These are phyloP conservation scores for Odontomyia ornata DNA, from an alignment of 2,888 invertebrate genomes.

Conservation along the genomic window DNA sequence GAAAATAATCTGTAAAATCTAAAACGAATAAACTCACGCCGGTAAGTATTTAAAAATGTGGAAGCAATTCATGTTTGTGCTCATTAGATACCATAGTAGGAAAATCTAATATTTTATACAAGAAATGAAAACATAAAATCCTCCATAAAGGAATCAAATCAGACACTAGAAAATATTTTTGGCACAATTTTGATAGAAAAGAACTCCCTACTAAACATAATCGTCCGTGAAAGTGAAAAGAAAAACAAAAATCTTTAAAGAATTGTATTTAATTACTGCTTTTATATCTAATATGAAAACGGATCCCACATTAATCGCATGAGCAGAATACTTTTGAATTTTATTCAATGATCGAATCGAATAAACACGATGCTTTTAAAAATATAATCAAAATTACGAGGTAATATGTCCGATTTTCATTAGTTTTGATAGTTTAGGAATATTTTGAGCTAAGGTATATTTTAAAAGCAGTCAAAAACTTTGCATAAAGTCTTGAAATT, in stretches of 20 bases:
- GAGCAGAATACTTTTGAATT: neutral
- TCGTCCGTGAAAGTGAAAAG: no score
- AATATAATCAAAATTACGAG: neutral
- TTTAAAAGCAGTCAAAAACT: no score
- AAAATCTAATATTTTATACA: constrained; percentile 12
- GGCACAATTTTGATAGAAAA: constrained; percentile 33
- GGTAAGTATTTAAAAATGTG: neutral
- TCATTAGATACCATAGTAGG: neutral
- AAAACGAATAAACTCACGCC: no score
- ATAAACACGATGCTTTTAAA: neutral
- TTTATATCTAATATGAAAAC: no score
- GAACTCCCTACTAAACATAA: neutral
- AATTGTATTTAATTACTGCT: no score
- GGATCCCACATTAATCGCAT: neutral
- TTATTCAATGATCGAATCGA: neutral
- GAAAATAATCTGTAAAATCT: no score
- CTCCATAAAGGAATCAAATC: neutral
- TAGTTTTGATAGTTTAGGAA: no score
- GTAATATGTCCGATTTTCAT: no score
- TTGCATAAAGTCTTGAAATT: no score
- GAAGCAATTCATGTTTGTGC: constrained; percentile 8
- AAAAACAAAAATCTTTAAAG: no score
- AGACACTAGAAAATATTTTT: constrained; percentile 13
- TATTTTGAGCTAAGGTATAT: no score
- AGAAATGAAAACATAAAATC: neutral